These are phyloP conservation scores for Arremon brunneinucha DNA, from an alignment of 2,797 vertebrate genomes.

Conservation along the genomic window DNA sequence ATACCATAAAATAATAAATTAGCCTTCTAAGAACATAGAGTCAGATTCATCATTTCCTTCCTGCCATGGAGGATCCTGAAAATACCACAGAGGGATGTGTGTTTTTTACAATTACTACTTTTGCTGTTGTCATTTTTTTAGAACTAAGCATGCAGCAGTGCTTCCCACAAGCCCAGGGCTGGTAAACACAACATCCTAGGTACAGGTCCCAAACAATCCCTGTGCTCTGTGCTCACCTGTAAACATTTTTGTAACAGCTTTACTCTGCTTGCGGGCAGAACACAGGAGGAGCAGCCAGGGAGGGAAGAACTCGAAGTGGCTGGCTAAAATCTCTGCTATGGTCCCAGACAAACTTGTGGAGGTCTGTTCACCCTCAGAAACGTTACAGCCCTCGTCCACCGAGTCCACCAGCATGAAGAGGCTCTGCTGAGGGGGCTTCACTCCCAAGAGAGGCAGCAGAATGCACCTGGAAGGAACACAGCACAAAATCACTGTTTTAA, in stretches of 20 bases:
- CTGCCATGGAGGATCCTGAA: not conserved
- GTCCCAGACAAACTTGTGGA: conserved; percentile 83
- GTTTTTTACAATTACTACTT: not conserved
- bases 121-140: not conserved
- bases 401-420: conserved; percentile 93
- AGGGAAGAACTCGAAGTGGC: conserved; percentile 93
- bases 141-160: not conserved
- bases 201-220: no score
- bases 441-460: conserved; percentile 88
- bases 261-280: conserved; percentile 94
- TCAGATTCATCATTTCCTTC: not conserved
- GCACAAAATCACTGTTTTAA: not conserved
- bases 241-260: conserved; percentile 95
- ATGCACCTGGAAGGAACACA: conserved; percentile 81
- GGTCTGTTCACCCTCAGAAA: conserved; percentile 83
- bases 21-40: not conserved
- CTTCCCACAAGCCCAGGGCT: not conserved
- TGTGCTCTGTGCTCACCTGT: conserved; percentile 78
- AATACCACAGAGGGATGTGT: not conserved
- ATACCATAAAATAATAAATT: not conserved
- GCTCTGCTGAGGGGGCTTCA: conserved; percentile 88
- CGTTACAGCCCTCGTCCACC: conserved; percentile 89
- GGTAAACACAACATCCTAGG: accelerated
- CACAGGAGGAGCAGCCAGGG: conserved; percentile 96
- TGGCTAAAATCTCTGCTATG: conserved; percentile 92